These are phyloP conservation scores for Nomada flava DNA, from an alignment of 2,888 invertebrate genomes.

Conservation along the genomic window DNA sequence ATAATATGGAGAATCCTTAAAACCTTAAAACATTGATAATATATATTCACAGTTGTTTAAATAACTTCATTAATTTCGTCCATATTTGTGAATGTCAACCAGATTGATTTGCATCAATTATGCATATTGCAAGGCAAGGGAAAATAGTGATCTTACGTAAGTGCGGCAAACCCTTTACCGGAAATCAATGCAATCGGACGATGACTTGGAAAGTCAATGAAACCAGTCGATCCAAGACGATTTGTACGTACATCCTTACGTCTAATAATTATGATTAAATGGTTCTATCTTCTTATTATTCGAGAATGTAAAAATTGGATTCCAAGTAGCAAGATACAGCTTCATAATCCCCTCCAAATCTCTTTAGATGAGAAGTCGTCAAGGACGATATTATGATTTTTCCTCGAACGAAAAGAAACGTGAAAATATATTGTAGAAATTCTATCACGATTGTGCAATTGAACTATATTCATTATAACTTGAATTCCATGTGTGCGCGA, in stretches of 20 bases:
- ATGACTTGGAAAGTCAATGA: constrained; percentile 60
- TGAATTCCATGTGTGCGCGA: neutral
- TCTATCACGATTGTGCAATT: constrained; percentile 3
- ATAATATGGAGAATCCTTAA: neutral
- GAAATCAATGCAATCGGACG: constrained; percentile 56
- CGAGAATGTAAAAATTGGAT: constrained; percentile 21
- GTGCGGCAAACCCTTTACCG: constrained; percentile 37
- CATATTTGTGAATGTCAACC: neutral
- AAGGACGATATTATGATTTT: constrained; percentile 29
- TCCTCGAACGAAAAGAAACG: constrained; percentile 21
- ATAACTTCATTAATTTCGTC: neutral
- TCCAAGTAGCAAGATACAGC: constrained; percentile 19
- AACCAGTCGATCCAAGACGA: constrained; percentile 48
- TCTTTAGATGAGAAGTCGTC: constrained; percentile 9
- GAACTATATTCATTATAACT: neutral
- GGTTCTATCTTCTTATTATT: constrained; percentile 36
- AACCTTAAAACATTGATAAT: neutral
- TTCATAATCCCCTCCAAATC: constrained; percentile 23
- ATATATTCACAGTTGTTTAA: neutral
- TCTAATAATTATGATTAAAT: constrained; percentile 57
- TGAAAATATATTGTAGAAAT: constrained; percentile 4
- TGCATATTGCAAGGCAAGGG: neutral
- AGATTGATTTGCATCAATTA: neutral
- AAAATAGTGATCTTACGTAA: constrained; percentile 36
- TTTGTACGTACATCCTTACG: constrained; percentile 38